Evolutionary conservation across 2,113 vertebrate genomes (phyloP).

Genomic region (Albula goreensis): DNA sequence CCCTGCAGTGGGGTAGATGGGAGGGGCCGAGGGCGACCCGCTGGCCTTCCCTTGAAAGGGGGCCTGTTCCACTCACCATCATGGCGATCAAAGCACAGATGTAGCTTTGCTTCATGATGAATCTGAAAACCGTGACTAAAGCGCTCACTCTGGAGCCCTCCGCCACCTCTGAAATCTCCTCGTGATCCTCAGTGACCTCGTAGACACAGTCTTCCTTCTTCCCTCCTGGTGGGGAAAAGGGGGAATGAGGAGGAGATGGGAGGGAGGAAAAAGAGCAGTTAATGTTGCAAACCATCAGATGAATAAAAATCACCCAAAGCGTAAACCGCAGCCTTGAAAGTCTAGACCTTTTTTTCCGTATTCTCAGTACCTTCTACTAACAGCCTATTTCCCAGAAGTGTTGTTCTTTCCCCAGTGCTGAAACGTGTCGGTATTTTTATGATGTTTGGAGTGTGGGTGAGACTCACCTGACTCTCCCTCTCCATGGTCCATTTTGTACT

Average conservation of each 20-base stretch:
- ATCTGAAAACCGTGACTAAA: conserved; percentile 86
- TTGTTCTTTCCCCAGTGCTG: background rate
- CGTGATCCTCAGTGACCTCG: conserved; percentile 69
- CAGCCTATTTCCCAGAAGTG: conserved; percentile 28
- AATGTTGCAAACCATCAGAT: background rate
- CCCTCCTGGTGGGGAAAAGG: conserved; percentile 49
- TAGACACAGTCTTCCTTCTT: conserved; percentile 61
- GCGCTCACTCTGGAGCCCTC: conserved; percentile 74
- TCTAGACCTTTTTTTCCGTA: conserved; percentile 3
- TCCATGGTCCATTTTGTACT: conserved; percentile 82
- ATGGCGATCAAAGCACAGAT: conserved; percentile 91
- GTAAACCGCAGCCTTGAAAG: conserved; percentile 21
- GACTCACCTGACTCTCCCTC: conserved; percentile 71
- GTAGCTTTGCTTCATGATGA: conserved; percentile 98
- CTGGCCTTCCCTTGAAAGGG: background rate
- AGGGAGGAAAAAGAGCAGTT: background rate
- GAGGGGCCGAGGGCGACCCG: too few relatives aligned
- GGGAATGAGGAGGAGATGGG: conserved; percentile 26
- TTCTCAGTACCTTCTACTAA: background rate
- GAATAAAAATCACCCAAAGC: conserved; percentile 37
- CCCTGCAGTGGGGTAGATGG: background rate
- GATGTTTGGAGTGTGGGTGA: background rate
- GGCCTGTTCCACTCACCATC: conserved; percentile 55
- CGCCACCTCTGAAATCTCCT: conserved; percentile 58
- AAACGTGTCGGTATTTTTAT: conserved; percentile 2